These are phyloP conservation scores for Chrysolina americana DNA, from an alignment of 2,888 invertebrate species.

Conservation along the genomic window DNA sequence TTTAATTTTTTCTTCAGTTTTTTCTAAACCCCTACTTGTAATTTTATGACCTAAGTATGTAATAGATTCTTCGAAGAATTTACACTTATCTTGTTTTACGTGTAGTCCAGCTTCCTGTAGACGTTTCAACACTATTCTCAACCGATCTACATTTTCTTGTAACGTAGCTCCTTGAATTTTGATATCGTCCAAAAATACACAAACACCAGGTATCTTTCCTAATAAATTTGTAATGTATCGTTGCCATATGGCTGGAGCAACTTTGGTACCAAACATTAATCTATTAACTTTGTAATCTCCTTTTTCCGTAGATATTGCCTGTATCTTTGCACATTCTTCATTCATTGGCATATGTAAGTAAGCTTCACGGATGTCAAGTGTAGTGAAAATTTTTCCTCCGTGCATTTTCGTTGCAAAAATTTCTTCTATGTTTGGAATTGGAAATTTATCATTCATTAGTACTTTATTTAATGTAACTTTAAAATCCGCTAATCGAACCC, in stretches of 20 bases:
- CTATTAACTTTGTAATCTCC: slow-evolving; percentile 8
- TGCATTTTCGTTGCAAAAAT: slow-evolving; percentile 20
- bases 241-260: slow-evolving; percentile 60
- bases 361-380: background rate
- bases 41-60: background rate
- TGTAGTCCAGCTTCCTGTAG: too few relatives aligned
- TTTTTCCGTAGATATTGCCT: slow-evolving; percentile 18
- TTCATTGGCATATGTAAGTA: slow-evolving; percentile 4
- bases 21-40: background rate
- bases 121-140: slow-evolving; percentile 28
- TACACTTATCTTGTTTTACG: background rate
- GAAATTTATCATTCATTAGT: background rate
- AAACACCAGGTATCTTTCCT: slow-evolving; percentile 37
- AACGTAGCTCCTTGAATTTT: slow-evolving; percentile 37
- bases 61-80: background rate
- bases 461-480: background rate
- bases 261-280: slow-evolving; percentile 2
- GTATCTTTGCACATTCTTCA: slow-evolving; percentile 15
- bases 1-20: background rate
- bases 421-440: slow-evolving; percentile 8
- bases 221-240: too few relatives aligned
- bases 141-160: slow-evolving; percentile 46
- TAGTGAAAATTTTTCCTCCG: slow-evolving; percentile 22
- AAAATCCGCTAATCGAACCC: slow-evolving; percentile 15
- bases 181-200: slow-evolving; percentile 35